Evolutionary conservation across 1,140 invertebrate genomes (phyloP), one percentile per base, ranked within the genome.

Genomic region (Drosophila pectinifera): DNA sequence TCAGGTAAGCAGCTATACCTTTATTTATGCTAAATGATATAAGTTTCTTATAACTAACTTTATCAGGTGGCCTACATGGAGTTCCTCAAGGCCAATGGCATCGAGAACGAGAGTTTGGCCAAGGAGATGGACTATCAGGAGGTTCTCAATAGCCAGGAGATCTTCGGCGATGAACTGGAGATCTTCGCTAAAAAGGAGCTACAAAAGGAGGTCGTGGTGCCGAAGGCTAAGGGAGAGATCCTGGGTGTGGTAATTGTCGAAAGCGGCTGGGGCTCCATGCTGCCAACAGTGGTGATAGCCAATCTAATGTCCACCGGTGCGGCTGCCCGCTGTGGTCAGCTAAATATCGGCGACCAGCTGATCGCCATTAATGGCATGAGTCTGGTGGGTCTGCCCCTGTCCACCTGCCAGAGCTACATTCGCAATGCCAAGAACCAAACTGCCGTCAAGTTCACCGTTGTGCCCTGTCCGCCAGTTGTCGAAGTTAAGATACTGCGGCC

Each of bases 81-180:
- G 93, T 99, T 99, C 93, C 94, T 99, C 13, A 99, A 99, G 93
- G 99, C 99, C 1, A 99, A 99, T 93, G 99, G 99, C 11, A 99
- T 99, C 80, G 98, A 99, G 93, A 99, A 99, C 93, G 98, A 99
- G 90, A 98, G 97, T 91, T 99, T 99, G 91, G 97, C 99, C 20
- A 99, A 99, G 91, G 99, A 99, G 93, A 99, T 99, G 97, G 99
- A 99, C 93, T 99, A 99, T 92, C 98, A 99, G 92, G 99, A 99
- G 93, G 99, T 99, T 5, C 94, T 99, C 8, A 99, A 99, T 93
- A 99, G 98, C 56, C 99, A 99, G 92, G 99, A 99, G 93, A 99
- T 99, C 83, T 99, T 99, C 92, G 98, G 98, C 4, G 98, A 99
- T 92, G 99, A 99, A 92, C 93, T 99, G 14, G 98, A 99, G 90